phyloP scores from a whole-genome alignment of 2,888 invertebrate genomes.

The Nemurella pictetii region DNA sequence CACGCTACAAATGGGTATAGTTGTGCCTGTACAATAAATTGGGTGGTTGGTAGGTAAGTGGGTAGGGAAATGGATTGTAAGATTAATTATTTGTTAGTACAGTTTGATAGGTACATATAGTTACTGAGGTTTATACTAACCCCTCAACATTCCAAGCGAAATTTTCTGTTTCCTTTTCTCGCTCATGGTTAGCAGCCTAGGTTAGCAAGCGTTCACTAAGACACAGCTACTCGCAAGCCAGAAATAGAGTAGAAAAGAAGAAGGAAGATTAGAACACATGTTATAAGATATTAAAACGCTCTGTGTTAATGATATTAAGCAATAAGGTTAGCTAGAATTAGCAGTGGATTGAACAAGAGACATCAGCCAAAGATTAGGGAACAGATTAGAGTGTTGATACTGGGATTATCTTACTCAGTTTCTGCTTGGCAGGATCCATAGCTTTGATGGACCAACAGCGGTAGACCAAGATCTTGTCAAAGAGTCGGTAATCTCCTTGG shows the following conservation, averaged over 20 bases:
- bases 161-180: slow-evolving; percentile 45
- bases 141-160: slow-evolving; percentile 52
- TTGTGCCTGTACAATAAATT: no score
- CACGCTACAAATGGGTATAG: no score
- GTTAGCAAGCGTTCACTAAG: not conserved
- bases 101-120: not conserved
- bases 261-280: slow-evolving; percentile 17
- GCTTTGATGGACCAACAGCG: not conserved
- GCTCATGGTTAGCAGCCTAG: slow-evolving; percentile 35
- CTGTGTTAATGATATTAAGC: slow-evolving; percentile 28
- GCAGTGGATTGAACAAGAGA: not conserved
- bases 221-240: slow-evolving; percentile 3
- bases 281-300: slow-evolving; percentile 40
- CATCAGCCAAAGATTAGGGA: no score
- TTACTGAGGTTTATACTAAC: no score
- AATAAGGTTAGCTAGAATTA: not conserved
- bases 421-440: not conserved
- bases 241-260: not conserved
- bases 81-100: no score
- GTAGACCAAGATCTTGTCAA: not conserved
- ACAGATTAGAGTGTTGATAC: not conserved
- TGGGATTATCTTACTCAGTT: not conserved
- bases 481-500: not conserved
- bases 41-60: no score
- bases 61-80: no score